Base-by-base conservation (phyloP, 92 coral and sea anemone genomes). In the Bergia sp. region DNA sequence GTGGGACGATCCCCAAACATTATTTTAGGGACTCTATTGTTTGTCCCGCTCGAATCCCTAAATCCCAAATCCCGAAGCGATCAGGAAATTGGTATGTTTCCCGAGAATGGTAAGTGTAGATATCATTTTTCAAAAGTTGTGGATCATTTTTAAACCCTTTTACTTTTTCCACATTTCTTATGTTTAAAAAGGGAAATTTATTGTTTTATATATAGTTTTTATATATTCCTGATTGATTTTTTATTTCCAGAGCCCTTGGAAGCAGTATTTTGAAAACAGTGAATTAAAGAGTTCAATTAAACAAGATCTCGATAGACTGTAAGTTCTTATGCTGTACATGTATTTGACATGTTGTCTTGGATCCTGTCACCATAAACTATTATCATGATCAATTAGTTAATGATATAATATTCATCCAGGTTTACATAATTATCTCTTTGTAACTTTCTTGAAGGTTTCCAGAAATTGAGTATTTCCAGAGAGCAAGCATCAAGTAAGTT, bases 261-360 rank as follows among this genome's bases (percentile, higher is more conserved):
- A 96, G 85, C 96, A 96, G 91, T 96, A 89, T 81, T 96, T 96
- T 86, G 58, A 93, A 86, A 98, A 96, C 89, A 95, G 90, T 88
- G 98, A 96, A 85, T 85, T 96, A 45, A 96, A 92, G 89, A 91
- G 91, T 38, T 75, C 94, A 23, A 96, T 96, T n/a, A 92, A 90
- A 55, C 98, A 94, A 90, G 99, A 96, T 89, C 82, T 96, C 79
- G 98, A 96, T 84, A 94, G 99, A 93, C 97, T 96, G 99, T 96
- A 94, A 93, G 99, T 93, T 78, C 38, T 3, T 3, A 64, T 9
- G 64, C 1, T n/a, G n/a, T n/a, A n/a, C n/a, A n/a, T 1, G 44
- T 45, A 44, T 29, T 75, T 0, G 1, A 55, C 15, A 3, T 0
- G 20, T 40, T 20, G 0, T 45, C 3, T 29, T 69, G 7, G 57